Evolutionary conservation across 1,140 invertebrate genomes (phyloP).

Genomic region (Tetraneura akinire): DNA sequence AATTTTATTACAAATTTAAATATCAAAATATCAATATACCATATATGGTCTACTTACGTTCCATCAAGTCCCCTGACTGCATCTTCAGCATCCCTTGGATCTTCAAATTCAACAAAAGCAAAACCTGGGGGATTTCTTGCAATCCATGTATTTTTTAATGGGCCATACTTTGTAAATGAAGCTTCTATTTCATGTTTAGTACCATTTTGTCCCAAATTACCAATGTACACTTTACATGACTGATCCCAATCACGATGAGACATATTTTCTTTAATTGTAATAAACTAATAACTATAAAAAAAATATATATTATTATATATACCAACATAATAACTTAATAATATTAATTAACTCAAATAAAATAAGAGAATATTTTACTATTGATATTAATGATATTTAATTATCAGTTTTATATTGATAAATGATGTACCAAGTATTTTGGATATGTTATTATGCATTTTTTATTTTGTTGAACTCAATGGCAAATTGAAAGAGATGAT

Average conservation of each 20-base stretch:
- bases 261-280: slow-evolving; percentile 40
- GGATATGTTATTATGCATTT: no score
- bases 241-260: slow-evolving; percentile 85
- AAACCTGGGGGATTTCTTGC: slow-evolving; percentile 92
- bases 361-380: no score
- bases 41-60: slow-evolving; percentile 69
- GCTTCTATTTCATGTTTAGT: slow-evolving; percentile 90
- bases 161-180: slow-evolving; percentile 92
- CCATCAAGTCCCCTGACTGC: slow-evolving; percentile 93
- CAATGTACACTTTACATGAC: slow-evolving; percentile 98
- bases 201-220: slow-evolving; percentile 88
- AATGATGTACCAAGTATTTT: no score
- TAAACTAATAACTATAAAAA: no score
- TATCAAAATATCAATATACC: neutral
- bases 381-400: no score
- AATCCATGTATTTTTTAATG: slow-evolving; percentile 95
- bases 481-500: no score
- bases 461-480: no score
- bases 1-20: neutral
- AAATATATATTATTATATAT: no score
- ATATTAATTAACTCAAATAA: no score
- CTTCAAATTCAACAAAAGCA: slow-evolving; percentile 98
- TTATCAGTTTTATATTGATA: no score
- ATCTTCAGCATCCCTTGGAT: slow-evolving; percentile 95
- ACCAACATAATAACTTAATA: no score